Conservation (phyloP, 2,888 invertebrate species). For the Drosophila parthenogenetica region DNA sequence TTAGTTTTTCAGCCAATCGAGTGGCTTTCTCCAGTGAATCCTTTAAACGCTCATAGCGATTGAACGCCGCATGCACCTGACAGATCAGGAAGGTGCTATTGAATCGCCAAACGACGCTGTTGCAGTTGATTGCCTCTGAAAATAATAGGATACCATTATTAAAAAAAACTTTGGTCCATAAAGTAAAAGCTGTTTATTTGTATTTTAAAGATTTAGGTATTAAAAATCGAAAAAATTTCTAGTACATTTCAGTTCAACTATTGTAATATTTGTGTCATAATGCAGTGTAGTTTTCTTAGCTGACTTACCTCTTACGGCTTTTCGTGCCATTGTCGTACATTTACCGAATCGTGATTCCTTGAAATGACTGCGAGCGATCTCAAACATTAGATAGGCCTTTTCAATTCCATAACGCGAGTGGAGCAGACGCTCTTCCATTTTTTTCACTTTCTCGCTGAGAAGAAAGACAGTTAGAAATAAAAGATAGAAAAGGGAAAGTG, state of each 20-base stretch:
- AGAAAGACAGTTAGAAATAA: not conserved
- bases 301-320: conserved; percentile 63
- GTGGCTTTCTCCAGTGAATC: conserved; percentile 68
- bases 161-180: too few relatives aligned
- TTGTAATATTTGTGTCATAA: too few relatives aligned
- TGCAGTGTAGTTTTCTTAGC: too few relatives aligned
- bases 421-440: conserved; percentile 68
- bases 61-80: conserved; percentile 75
- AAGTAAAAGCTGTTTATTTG: too few relatives aligned
- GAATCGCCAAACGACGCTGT: conserved; percentile 76
- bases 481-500: not conserved
- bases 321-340: conserved; percentile 65
- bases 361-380: conserved; percentile 74
- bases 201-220: too few relatives aligned
- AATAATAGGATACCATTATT: too few relatives aligned
- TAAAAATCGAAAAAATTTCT: too few relatives aligned
- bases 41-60: conserved; percentile 71
- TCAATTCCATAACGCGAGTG: conserved; percentile 78
- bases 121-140: conserved; percentile 67
- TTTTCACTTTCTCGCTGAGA: conserved; percentile 63
- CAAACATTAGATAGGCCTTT: conserved; percentile 72
- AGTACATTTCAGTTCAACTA: too few relatives aligned
- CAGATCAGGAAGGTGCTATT: conserved; percentile 71
- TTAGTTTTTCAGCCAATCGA: conserved; percentile 55
- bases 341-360: conserved; percentile 70